Evolutionary conservation across 2,888 invertebrate genomes (phyloP).

Genomic region (Ctena decussata): DNA sequence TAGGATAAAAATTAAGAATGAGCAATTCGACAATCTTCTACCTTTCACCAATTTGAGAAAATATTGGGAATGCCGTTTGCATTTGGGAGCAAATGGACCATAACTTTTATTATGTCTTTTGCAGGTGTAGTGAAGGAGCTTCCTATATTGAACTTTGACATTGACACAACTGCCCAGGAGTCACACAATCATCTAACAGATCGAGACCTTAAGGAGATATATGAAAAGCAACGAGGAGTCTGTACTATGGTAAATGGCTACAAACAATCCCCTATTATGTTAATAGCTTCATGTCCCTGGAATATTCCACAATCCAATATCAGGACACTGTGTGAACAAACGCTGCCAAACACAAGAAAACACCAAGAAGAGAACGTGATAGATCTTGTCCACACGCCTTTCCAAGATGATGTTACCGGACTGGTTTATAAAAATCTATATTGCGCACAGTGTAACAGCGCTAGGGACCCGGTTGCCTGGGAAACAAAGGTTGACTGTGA

Average conservation of each 20-base stretch:
- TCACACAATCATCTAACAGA: background rate
- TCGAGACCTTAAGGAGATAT: background rate
- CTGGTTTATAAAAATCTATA: constrained; percentile 77
- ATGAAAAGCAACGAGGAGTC: constrained; percentile 41
- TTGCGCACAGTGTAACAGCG: constrained; percentile 77
- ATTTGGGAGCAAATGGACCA: no score
- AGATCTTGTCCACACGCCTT: constrained; percentile 71
- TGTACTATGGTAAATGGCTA: constrained; percentile 62
- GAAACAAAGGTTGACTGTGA: constrained; percentile 68
- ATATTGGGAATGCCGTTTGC: no score
- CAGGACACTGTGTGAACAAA: constrained; percentile 60
- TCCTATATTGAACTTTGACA: background rate
- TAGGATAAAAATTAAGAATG: no score
- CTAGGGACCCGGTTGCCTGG: constrained; percentile 65
- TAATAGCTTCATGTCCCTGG: constrained; percentile 70
- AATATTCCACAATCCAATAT: constrained; percentile 33
- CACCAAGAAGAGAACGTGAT: constrained; percentile 53
- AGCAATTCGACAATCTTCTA: no score
- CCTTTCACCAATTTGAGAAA: no score
- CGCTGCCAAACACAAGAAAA: background rate
- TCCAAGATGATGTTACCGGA: constrained; percentile 73
- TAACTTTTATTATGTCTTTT: background rate
- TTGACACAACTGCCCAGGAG: background rate
- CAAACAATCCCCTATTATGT: constrained; percentile 61
- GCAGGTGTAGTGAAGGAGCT: background rate